Percentiles rank a stretch among this genome's conserved stretches.
Conservation (phyloP, 2,888 invertebrate genomes). For the Mythimna pallens region DNA sequence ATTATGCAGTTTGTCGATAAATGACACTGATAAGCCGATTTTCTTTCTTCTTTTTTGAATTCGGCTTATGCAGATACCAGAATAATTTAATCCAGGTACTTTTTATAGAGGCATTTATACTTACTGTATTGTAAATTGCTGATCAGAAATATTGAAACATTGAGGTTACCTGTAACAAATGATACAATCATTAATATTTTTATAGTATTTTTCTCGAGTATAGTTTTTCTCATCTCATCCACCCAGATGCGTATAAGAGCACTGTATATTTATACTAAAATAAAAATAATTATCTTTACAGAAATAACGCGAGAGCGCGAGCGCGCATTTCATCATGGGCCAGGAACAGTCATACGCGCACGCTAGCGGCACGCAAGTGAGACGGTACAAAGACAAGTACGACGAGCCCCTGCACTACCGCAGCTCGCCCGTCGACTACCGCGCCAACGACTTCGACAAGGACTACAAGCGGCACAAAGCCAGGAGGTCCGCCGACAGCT, state of each 20-base stretch:
- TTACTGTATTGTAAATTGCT: neutral
- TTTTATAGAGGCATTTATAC: neutral
- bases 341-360: constrained; percentile 87
- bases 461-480: constrained; percentile 83
- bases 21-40: constrained; percentile 66
- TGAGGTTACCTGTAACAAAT: constrained; percentile 50
- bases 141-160: neutral
- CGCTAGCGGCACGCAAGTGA: constrained; percentile 79
- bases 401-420: constrained; percentile 78
- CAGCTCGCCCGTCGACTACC: constrained; percentile 74
- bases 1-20: constrained; percentile 44
- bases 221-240: neutral
- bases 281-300: constrained; percentile 73
- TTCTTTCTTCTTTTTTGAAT: too few species aligned
- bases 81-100: neutral
- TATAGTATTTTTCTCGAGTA: neutral
- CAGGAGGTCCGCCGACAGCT: constrained; percentile 83
- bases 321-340: constrained; percentile 83
- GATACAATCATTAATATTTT: constrained; percentile 2
- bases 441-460: constrained; percentile 74
- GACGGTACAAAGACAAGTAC: constrained; percentile 82
- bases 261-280: constrained; percentile 14
- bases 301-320: constrained; percentile 76
- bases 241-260: neutral
- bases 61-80: neutral